A percentile compares a stretch with the other conserved stretches of the same genome.
These are phyloP conservation scores for Acutogordius australiensis DNA, from an alignment of 2,888 invertebrate genomes.

Conservation along the genomic window DNA sequence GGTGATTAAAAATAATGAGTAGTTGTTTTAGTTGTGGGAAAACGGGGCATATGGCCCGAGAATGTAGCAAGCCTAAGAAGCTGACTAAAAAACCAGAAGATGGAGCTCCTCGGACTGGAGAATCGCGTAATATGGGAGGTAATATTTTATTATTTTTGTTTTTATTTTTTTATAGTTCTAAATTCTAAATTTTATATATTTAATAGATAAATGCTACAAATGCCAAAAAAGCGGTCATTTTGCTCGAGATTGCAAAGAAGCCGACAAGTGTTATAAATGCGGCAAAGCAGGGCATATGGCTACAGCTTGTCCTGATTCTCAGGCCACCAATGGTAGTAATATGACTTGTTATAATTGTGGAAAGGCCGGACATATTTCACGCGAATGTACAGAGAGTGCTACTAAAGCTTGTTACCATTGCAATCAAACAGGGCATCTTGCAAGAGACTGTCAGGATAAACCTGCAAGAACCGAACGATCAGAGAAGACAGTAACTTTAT, in stretches of 20 bases:
- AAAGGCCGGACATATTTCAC: neutral
- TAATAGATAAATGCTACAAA: slow-evolving; percentile 40
- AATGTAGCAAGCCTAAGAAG: neutral
- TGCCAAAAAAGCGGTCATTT: neutral
- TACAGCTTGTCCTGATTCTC: no score
- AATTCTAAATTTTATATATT: no score
- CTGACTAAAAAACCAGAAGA: neutral
- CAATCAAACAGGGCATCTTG: slow-evolving; percentile 4
- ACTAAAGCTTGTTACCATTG: neutral
- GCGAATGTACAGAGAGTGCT: neutral
- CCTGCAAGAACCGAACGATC: neutral
- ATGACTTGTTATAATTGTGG: slow-evolving; percentile 7
- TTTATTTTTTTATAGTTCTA: neutral
- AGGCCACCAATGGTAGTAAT: no score
- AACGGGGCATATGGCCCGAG: neutral
- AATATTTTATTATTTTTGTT: no score
- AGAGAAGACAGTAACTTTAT: no score
- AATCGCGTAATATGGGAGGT: neutral
- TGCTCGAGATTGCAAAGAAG: neutral
- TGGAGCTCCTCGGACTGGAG: neutral
- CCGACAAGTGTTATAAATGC: no score
- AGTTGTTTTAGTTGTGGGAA: slow-evolving; percentile 5
- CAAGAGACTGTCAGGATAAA: neutral
- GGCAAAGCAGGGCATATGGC: no score
- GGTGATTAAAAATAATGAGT: slow-evolving; percentile 2